Percentiles rank a stretch among this genome's conserved stretches.
Evolutionary conservation across 1,140 invertebrate genomes (phyloP).

Genomic region (Drosophila ambigua): DNA sequence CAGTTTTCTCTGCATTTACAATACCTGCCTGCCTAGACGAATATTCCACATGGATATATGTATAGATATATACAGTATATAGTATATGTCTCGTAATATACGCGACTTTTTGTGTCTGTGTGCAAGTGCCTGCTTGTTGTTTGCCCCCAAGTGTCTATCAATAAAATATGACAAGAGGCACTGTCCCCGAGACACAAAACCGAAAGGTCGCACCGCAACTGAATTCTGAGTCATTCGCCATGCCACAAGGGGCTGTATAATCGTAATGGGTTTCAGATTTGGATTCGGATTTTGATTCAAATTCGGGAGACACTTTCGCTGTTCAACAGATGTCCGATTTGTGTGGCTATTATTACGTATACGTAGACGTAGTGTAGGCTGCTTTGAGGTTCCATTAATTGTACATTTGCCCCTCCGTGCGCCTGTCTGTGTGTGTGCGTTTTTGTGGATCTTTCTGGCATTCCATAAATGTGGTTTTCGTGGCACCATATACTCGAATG

Average conservation of each 20-base stretch:
- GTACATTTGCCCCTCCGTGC: no score
- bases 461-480: no score
- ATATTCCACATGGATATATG: slow-evolving; percentile 2
- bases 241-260: slow-evolving; percentile 7
- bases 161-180: slow-evolving; percentile 64
- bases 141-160: slow-evolving; percentile 55
- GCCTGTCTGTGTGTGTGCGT: no score
- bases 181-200: slow-evolving; percentile 37
- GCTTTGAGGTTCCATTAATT: no score
- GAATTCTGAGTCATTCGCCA: slow-evolving; percentile 47
- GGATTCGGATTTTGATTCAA: neutral
- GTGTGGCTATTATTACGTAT: slow-evolving; percentile 19
- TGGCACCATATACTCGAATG: no score
- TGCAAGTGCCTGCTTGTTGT: slow-evolving; percentile 42
- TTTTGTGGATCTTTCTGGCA: no score
- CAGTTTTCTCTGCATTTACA: slow-evolving; percentile 25
- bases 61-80: slow-evolving; percentile 11
- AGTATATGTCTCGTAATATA: slow-evolving; percentile 19
- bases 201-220: slow-evolving; percentile 25
- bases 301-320: no score
- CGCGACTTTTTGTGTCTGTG: slow-evolving; percentile 20
- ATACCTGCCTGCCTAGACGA: no score
- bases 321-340: slow-evolving; percentile 28
- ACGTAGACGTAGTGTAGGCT: no score
- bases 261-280: neutral